phyloP scores from a whole-genome alignment of 1,140 invertebrate genomes.

The Wasmannia auropunctata region DNA sequence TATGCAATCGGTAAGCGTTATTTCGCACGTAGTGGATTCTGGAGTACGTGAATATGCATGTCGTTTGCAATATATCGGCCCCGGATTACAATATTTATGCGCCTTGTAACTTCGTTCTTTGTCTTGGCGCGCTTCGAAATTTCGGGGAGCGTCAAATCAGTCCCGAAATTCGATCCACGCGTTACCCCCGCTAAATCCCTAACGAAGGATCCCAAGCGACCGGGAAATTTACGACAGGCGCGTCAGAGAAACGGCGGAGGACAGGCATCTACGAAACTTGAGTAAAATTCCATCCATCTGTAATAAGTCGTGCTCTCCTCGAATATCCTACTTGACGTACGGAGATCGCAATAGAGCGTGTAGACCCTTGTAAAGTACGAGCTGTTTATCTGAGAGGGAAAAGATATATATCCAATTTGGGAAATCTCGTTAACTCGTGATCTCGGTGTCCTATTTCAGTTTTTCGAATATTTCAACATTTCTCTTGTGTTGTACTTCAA shows the following conservation, averaged over 20 bases:
- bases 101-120: constrained; percentile 43
- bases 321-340: constrained; percentile 22
- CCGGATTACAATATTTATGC: constrained; percentile 53
- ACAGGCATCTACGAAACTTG: constrained; percentile 31
- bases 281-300: constrained; percentile 54
- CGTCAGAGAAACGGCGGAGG: constrained; percentile 21
- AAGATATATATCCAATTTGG: constrained; percentile 31
- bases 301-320: constrained; percentile 42
- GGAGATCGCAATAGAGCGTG: constrained; percentile 4
- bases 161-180: constrained; percentile 58
- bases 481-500: neutral
- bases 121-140: constrained; percentile 45
- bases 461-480: neutral
- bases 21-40: constrained; percentile 17
- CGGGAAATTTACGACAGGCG: constrained; percentile 57
- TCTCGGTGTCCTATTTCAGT: neutral
- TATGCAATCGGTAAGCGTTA: constrained; percentile 45
- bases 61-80: constrained; percentile 20
- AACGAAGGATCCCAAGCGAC: constrained; percentile 60
- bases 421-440: constrained; percentile 5
- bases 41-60: constrained; percentile 28
- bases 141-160: constrained; percentile 6
- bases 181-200: constrained; percentile 32
- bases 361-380: neutral
- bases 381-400: neutral